Conservation (phyloP, 2,888 invertebrate species). For the Conistra vaccinii region DNA sequence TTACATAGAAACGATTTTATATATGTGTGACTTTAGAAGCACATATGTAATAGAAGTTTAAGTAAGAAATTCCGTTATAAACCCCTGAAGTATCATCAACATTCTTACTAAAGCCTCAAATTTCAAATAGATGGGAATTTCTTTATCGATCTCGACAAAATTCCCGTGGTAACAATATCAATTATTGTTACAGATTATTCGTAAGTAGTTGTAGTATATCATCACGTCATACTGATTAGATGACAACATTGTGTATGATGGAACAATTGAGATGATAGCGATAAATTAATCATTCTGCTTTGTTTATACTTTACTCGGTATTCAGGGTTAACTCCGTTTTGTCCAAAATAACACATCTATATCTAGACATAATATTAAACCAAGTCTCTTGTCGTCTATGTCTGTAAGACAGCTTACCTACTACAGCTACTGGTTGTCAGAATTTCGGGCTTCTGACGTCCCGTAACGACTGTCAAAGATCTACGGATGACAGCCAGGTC, state of each 20-base stretch:
- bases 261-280: slow-evolving; percentile 26
- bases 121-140: neutral
- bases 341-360: neutral
- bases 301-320: neutral
- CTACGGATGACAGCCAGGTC: too few species aligned
- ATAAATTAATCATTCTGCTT: slow-evolving; percentile 13
- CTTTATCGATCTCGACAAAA: neutral
- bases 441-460: too few species aligned
- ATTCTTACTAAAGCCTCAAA: neutral
- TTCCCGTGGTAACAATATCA: neutral
- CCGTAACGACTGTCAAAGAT: too few species aligned
- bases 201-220: neutral
- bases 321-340: neutral
- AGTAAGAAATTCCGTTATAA: slow-evolving; percentile 5
- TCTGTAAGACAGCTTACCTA: neutral
- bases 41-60: slow-evolving; percentile 1
- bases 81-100: neutral
- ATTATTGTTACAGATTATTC: slow-evolving; percentile 3
- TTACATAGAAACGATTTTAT: slow-evolving; percentile 41
- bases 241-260: slow-evolving; percentile 36
- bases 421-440: neutral
- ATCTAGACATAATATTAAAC: neutral
- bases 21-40: slow-evolving; percentile 14
- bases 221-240: slow-evolving; percentile 11
- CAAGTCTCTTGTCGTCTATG: neutral